These are phyloP conservation scores for Neomonachus schauinslandi DNA, from an alignment of 2,113 vertebrate genomes.

Conservation along the genomic window DNA sequence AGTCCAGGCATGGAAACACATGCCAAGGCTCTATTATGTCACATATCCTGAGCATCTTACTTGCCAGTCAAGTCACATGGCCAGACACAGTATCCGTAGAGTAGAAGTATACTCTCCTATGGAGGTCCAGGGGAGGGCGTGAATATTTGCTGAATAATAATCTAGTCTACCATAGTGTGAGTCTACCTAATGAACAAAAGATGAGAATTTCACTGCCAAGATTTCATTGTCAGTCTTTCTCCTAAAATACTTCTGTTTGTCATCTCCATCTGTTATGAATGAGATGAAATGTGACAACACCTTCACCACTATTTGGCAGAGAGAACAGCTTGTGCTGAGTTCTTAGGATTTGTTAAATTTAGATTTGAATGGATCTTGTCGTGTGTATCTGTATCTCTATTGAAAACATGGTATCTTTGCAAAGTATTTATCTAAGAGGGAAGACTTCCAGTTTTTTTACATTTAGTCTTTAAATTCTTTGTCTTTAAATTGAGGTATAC, in stretches of 20 bases:
- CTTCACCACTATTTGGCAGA: constrained; percentile 76
- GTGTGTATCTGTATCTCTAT: constrained; percentile 10
- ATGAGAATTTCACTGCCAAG: constrained; percentile 62
- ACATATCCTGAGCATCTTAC: not conserved
- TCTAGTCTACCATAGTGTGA: not conserved
- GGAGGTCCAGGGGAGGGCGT: not conserved
- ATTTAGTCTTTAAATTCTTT: constrained; percentile 30
- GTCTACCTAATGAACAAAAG: constrained; percentile 67
- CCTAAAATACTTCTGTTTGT: constrained; percentile 81
- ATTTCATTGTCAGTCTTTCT: constrained; percentile 74
- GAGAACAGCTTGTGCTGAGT: constrained; percentile 34
- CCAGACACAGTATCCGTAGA: not conserved
- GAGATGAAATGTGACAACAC: constrained; percentile 75
- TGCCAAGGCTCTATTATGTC: not conserved
- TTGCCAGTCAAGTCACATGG: not conserved
- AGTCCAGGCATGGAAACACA: not conserved
- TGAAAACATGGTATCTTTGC: constrained; percentile 43
- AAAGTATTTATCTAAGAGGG: constrained; percentile 30
- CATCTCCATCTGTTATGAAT: constrained; percentile 79
- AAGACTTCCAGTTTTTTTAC: not conserved
- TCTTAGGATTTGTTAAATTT: constrained; percentile 57
- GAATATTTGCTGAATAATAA: constrained; percentile 51
- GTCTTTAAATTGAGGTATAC: constrained; percentile 10
- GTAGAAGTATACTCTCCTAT: not conserved
- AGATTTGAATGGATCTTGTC: constrained; percentile 69